Base-by-base conservation (phyloP, 2,888 invertebrate genomes). In the Zaprionus obscuricornis region DNA sequence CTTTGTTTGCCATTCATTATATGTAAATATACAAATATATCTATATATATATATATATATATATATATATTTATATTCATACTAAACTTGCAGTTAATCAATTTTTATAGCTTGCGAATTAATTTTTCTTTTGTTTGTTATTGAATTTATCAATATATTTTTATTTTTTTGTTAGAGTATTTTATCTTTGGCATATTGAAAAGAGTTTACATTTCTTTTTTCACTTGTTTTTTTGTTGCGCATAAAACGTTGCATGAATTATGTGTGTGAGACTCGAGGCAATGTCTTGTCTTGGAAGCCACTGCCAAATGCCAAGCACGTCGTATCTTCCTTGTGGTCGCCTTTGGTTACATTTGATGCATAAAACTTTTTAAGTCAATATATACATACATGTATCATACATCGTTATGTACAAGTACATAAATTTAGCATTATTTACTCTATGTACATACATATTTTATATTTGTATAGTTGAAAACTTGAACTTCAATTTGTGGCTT, bases 331-430 rank as follows among this genome's bases (percentile, higher is more conserved):
- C 51, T 39, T 58, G 54, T 33, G 54, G 65, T 71, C 63, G 84
- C 84, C 81, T 68, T 71, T 66, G 82, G 78, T 75, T 82, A 78
- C 74, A 82, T 77, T 84, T 74, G 75, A 73, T 83, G 84, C 84
- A 81, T 70, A 81, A 74, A 73, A 46, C 84, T 68, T 69, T 55
- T n/a, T n/a, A n/a, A n/a, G 74, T 68, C 84, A 73, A 81, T 56
- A 59, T 43, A 14, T 31, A 11, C 31, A 7, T 31, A 31, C 13
- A 31, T 6, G 26, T 17, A 17, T 36, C 17, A 27, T 29, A 22
- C 20, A 46, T 18, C 14, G 4, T 10, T 22, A 5, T 14, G 11
- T 31, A 26, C 14, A n/a, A 17, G 11, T 2, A 49, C n/a, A n/a
- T n/a, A n/a, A n/a, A n/a, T n/a, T n/a, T n/a, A n/a, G n/a, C n/a